phyloP scores from a whole-genome alignment of 1,140 invertebrate species.

The Schmidtea mediterranea region DNA sequence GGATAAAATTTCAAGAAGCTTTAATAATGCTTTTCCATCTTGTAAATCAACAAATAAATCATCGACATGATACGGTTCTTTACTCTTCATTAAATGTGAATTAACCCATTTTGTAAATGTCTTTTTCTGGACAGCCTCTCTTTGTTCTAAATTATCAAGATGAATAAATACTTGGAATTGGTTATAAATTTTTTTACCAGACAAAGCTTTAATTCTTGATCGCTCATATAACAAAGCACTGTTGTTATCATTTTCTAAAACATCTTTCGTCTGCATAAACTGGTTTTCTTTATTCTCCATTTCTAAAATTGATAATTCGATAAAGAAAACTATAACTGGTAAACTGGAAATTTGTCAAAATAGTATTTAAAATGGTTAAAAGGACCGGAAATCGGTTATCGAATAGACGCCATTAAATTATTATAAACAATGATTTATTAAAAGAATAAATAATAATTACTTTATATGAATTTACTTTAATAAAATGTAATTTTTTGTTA shows the following conservation, averaged over 20 bases:
- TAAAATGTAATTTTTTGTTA: no score
- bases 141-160: slow-evolving; percentile 35
- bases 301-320: no score
- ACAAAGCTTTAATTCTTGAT: slow-evolving; percentile 85
- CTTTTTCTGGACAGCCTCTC: slow-evolving; percentile 97
- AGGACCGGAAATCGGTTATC: no score
- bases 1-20: slow-evolving; percentile 78
- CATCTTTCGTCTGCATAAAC: slow-evolving; percentile 30
- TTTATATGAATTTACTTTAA: no score
- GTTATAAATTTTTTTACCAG: slow-evolving; percentile 56
- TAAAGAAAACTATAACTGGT: no score
- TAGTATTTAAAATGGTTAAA: no score
- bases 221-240: slow-evolving; percentile 91
- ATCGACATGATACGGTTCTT: slow-evolving; percentile 50
- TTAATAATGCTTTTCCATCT: slow-evolving; percentile 91
- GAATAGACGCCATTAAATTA: no score
- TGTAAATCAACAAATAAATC: slow-evolving; percentile 87
- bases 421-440: no score
- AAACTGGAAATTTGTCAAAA: no score
- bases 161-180: no score
- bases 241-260: slow-evolving; percentile 93
- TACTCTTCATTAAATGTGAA: slow-evolving; percentile 76
- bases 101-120: slow-evolving; percentile 96
- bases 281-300: slow-evolving; percentile 28
- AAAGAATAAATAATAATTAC: no score